Evolutionary conservation across 2,797 vertebrate genomes (phyloP), one percentile per base, ranked within the genome.

Genomic region (Acanthis flammea): DNA sequence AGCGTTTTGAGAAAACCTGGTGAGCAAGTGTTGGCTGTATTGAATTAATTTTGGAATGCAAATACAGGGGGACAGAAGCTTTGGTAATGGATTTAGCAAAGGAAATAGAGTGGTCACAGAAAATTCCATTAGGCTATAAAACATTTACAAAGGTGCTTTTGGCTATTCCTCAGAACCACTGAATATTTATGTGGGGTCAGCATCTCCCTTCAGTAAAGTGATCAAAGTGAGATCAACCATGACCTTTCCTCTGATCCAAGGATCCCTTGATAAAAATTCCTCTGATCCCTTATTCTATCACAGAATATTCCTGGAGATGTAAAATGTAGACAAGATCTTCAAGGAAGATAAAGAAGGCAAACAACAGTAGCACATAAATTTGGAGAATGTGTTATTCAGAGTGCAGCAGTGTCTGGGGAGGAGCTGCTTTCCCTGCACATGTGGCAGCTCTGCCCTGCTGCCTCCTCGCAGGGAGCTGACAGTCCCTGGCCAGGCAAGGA

Each of bases 391-490:
- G 9, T 23, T 44, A 6, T 3, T 75, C 12, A 0, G 79, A 2
- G 74, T 12, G 4, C 41, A 33, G 58, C 60, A 13, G 30, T 21
- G 51, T 6, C 45, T 8, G 45, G 54, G 50, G 6, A 79, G 22
- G 39, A 30, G 2, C 47, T 10, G 57, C 66, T 71, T 4, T 22
- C 9, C 2, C 9, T 7, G 35, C n/a, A 0, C 5, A 0, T 1
- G 2, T 1, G 30, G 47, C 55, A 44, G n/a, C 67, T 76, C 7
- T 7, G 60, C 2, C 0, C 14, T 5, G 68, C 41, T 58, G 24
- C 35, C 18, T 39, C 18, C 57, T 39, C 8, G 16, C 28, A 3
- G 7, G 16, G 51, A 8, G 4, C 16, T 6, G 21, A 8, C 2
- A 7, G 28, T 25, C 24, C 51, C 41, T 35, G 67, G 11, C 60